Evolutionary conservation across 2,888 invertebrate genomes (phyloP).

Genomic region (Bugulina stolonifera): DNA sequence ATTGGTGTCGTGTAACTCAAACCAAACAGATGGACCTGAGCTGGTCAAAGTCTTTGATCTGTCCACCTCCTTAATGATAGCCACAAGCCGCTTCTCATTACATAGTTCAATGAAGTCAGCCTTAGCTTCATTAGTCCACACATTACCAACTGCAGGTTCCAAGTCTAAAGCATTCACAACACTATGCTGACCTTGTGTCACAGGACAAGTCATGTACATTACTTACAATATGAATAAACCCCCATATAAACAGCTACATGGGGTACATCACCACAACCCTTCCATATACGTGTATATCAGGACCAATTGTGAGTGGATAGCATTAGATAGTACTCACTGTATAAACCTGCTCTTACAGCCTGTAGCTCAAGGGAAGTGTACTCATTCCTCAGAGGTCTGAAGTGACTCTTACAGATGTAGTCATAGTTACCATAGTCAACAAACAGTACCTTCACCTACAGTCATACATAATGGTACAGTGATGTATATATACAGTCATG

Average conservation of each 20-base stretch:
- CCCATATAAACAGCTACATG: too few relatives aligned
- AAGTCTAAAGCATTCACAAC: too few relatives aligned
- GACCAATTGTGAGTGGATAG: too few relatives aligned
- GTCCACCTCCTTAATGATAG: background rate
- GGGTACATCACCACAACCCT: too few relatives aligned
- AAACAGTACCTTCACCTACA: constrained; percentile 3
- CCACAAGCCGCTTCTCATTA: background rate
- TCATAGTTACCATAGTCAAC: constrained; percentile 23
- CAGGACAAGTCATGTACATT: too few relatives aligned
- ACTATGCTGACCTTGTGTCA: too few relatives aligned
- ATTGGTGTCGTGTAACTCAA: constrained; percentile 14
- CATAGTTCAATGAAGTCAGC: background rate
- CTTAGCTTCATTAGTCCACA: background rate
- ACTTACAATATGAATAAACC: too few relatives aligned
- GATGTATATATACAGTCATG: too few relatives aligned
- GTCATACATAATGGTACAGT: too few relatives aligned
- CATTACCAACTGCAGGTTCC: background rate
- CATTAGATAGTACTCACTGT: background rate
- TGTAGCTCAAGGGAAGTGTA: background rate
- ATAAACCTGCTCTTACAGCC: constrained; percentile 2
- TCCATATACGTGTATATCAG: too few relatives aligned
- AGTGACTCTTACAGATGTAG: background rate
- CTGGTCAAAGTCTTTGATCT: background rate
- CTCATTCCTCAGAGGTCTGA: background rate
- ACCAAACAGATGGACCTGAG: background rate